Evolutionary conservation across 92 coral and sea anemone species (phyloP), one percentile per base, ranked within the genome.

Genomic region (Actinernus sp.): DNA sequence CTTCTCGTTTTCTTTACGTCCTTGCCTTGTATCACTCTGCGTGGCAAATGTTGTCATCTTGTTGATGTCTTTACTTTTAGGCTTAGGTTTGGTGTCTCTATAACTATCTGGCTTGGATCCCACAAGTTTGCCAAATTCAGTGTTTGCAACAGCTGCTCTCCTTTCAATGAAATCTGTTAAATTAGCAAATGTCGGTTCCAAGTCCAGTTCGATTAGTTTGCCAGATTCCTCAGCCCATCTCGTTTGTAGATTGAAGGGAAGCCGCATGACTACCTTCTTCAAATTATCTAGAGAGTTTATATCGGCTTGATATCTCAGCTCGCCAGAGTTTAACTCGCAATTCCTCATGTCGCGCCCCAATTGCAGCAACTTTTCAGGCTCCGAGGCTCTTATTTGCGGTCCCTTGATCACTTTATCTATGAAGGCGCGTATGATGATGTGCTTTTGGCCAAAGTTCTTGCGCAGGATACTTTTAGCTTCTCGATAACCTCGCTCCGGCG

Each of bases 301-400:
- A 43, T 78, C 87, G 1, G 87, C 74, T 16, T 51, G 23, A 14
- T 76, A 82, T 4, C 49, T 49, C 71, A 82, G 26, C 18, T 69
- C 81, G 3, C 7, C 44, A 2, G 81, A 46, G 23, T 69, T 68
- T 6, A 87, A 14, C 23, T 23, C 43, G 29, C 93, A 87, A 54
- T 61, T 83, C 13, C 62, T 49, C 87, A 83, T 89, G 57, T 84
- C 83, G 3, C 73, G 21, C 0, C 87, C 79, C 12, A 88, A 55
- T 14, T 78, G 71, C 31, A 59, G 34, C 0, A 74, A 29, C 39
- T 74, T 60, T 59, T 73, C 84, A 4, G 79, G 0, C 19, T 58
- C 83, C n/a, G 21, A 39, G 12, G 78, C 13, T 5, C 51, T 49
- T 9, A 68, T 56, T 71, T 43, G 83, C n/a, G 64, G 71, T 4